phyloP scores from a whole-genome alignment of 2,797 vertebrate species.

The Threskiornis aethiopicus region DNA sequence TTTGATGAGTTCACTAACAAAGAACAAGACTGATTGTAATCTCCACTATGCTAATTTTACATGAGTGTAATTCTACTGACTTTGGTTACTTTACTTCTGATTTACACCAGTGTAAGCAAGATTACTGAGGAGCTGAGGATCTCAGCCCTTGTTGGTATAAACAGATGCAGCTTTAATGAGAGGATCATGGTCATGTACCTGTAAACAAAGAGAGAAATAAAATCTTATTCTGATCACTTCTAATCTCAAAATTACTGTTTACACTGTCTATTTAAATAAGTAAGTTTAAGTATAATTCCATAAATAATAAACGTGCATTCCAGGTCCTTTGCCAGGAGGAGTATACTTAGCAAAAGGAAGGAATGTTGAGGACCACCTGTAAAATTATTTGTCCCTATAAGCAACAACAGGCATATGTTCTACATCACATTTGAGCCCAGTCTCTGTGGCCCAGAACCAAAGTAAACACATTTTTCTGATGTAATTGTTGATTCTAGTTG shows the following conservation, averaged over 20 bases:
- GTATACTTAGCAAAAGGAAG: constrained; percentile 52
- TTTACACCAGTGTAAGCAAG: background rate
- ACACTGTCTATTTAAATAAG: background rate
- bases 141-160: background rate
- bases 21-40: background rate
- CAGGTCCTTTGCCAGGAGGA: constrained; percentile 54
- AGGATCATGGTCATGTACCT: background rate
- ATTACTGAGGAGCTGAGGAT: background rate
- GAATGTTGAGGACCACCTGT: constrained; percentile 73
- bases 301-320: constrained; percentile 45
- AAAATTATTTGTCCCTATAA: constrained; percentile 77
- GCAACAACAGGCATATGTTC: constrained; percentile 75
- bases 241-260: background rate
- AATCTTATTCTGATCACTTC: background rate
- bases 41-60: background rate
- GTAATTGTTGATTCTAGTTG: constrained; percentile 79
- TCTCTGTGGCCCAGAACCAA: constrained; percentile 77
- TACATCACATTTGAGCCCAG: constrained; percentile 75
- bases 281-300: background rate
- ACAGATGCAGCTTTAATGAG: background rate
- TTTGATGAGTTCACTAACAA: constrained; percentile 49
- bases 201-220: background rate
- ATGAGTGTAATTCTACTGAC: background rate
- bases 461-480: constrained; percentile 81
- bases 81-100: background rate